phyloP scores from a whole-genome alignment of 2,797 vertebrate species.

The Cryptoblepharus egeriae region DNA sequence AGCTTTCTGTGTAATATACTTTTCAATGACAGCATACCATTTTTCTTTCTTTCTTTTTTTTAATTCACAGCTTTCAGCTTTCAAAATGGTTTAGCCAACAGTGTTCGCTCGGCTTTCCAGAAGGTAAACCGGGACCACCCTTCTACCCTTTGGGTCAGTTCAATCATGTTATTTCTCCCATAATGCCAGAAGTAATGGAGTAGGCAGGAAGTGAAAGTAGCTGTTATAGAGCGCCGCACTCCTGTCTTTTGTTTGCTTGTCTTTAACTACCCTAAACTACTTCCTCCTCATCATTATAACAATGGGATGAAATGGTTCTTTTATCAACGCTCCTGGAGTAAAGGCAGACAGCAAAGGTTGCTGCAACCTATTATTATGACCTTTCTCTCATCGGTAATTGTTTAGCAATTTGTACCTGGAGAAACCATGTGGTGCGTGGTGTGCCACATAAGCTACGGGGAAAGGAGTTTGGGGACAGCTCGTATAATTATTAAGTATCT shows the following conservation, averaged over 20 bases:
- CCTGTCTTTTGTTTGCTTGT: conserved; percentile 82
- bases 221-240: conserved; percentile 76
- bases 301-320: conserved; percentile 81
- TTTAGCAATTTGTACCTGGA: conserved; percentile 83
- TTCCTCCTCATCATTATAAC: conserved; percentile 83
- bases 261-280: conserved; percentile 83
- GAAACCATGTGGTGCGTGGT: conserved; percentile 73
- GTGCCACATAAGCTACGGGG: conserved; percentile 70
- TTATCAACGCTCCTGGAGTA: conserved; percentile 80
- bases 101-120: conserved; percentile 72
- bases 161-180: conserved; percentile 80
- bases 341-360: conserved; percentile 74
- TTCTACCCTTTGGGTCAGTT: conserved; percentile 80
- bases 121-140: conserved; percentile 74
- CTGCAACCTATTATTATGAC: conserved; percentile 82
- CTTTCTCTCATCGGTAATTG: conserved; percentile 81
- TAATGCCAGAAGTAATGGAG: conserved; percentile 81
- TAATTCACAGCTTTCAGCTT: conserved; percentile 75
- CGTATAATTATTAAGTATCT: conserved; percentile 71
- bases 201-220: conserved; percentile 83
- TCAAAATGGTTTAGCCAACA: conserved; percentile 77
- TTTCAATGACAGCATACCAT: conserved; percentile 72
- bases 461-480: conserved; percentile 65
- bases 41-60: conserved; percentile 77
- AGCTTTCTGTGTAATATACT: conserved; percentile 63